Evolutionary conservation across 2,797 vertebrate genomes (phyloP), one percentile per base, ranked within the genome.

Genomic region (Alfaro cultratus): DNA sequence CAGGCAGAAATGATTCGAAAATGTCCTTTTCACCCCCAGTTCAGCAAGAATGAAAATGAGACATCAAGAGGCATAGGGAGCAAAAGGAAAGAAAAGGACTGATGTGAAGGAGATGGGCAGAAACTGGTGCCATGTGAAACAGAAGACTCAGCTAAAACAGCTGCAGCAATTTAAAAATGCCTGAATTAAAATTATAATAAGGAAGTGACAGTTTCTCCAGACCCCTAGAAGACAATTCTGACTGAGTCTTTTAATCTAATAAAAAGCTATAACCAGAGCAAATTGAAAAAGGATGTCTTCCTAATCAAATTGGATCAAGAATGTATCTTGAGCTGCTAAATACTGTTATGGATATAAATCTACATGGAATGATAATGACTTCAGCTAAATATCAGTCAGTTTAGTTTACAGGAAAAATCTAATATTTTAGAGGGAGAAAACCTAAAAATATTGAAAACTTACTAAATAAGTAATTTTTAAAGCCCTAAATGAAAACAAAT

Each of bases 161-260:
- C 94, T 95, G 95, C 88, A 85, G 88, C 94, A 94, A 94, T 94
- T 89, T 93, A 93, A 86, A 93, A 29, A 93, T 93, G 87, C 95
- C 88, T 87, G 80, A 91, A 95, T 96, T 95, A 95, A 92, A 94
- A 92, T 93, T 88, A 82, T 85, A 94, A 94, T 86, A 83, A 94
- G 91, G 94, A 95, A 95, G 92, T 92, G 84, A 92, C 89, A 90
- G 85, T 73, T 85, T 92, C 88, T 81, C 88, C 83, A 88, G 89
- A 91, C 90, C 91, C 89, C 87, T 79, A 81, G 51, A 80, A 64
- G 70, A 71, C 80, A 79, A 76, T 71, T 89, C 82, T 84, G 87
- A 91, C 87, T 88, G 91, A 91, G 72, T 83, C 76, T 75, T 87
- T 88, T 87, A 92, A 93, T 90, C 82, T 78, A 93, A 94, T 94